Conservation (phyloP, 2,888 invertebrate species). For the Clistopyga incitator region DNA sequence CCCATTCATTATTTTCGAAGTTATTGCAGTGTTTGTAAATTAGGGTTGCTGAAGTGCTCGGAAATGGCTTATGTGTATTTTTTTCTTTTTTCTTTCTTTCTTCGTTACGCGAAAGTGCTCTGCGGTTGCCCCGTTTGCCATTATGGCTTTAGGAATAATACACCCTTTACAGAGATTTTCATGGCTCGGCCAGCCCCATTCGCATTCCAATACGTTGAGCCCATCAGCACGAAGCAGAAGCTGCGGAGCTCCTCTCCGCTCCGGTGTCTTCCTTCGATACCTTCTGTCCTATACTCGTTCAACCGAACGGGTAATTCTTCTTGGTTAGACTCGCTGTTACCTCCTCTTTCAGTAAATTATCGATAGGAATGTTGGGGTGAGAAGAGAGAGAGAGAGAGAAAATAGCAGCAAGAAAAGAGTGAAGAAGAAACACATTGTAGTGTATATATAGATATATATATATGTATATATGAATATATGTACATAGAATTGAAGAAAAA, state of each 20-base stretch:
- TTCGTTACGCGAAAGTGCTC: too few species aligned
- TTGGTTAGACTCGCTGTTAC: constrained; percentile 31
- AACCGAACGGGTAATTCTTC: constrained; percentile 39
- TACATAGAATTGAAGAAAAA: not conserved
- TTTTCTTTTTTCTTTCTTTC: too few species aligned
- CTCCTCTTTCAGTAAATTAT: constrained; percentile 25
- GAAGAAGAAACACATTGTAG: constrained; percentile 1
- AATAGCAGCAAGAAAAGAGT: not conserved
- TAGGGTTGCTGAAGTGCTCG: too few species aligned
- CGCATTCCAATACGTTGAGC: constrained; percentile 1
- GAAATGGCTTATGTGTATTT: too few species aligned
- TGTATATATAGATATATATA: too few species aligned
- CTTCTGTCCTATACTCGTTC: constrained; percentile 9
- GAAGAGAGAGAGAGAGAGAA: not conserved
- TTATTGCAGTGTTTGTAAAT: too few species aligned
- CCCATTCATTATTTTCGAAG: too few species aligned
- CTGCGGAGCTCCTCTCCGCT: too few species aligned
- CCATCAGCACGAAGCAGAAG: not conserved
- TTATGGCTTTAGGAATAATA: constrained; percentile 21
- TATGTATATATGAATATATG: too few species aligned
- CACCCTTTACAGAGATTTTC: constrained; percentile 5
- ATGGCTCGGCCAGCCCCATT: constrained; percentile 21
- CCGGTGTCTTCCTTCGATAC: constrained; percentile 14
- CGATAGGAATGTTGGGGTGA: constrained; percentile 31
- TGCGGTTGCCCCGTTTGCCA: too few species aligned